A percentile compares a stretch with the other conserved stretches of the same genome.
phyloP scores from a whole-genome alignment of 1,140 invertebrate species.

The Drosophila repletoides region DNA sequence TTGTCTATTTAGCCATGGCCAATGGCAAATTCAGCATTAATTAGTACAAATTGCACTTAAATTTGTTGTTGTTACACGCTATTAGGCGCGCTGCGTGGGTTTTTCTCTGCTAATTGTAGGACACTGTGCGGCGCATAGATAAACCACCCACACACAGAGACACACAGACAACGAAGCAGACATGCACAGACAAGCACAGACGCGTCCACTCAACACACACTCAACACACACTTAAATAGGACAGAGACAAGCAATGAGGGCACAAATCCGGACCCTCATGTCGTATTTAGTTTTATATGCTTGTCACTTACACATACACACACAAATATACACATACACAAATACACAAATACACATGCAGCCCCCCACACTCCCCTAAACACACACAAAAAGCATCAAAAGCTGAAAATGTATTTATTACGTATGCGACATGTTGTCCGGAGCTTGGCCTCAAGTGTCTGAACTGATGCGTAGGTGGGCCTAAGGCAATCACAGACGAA shows the following conservation, averaged over 20 bases:
- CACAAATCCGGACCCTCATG: constrained; percentile 24
- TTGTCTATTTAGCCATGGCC: not conserved
- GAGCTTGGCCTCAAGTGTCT: constrained; percentile 38
- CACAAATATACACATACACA: constrained; percentile 13
- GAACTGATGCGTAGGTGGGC: constrained; percentile 1
- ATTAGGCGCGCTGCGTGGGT: constrained; percentile 34
- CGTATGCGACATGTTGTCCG: constrained; percentile 60
- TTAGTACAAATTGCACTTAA: constrained; percentile 70
- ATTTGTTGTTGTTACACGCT: constrained; percentile 41
- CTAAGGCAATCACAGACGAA: constrained; percentile 2
- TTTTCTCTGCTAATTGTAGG: constrained; percentile 46
- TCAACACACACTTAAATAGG: constrained; percentile 38
- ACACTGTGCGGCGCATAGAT: too few relatives aligned
- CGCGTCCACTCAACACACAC: constrained; percentile 40
- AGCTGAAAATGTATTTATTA: constrained; percentile 56
- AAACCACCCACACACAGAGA: constrained; percentile 26
- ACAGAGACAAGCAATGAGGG: constrained; percentile 17
- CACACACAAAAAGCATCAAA: constrained; percentile 11
- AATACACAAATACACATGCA: not conserved
- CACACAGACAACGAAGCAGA: constrained; percentile 10
- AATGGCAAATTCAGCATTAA: constrained; percentile 54
- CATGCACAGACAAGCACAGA: constrained; percentile 12
- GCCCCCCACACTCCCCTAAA: too few relatives aligned
- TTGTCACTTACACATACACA: constrained; percentile 52
- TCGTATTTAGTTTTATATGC: constrained; percentile 64